phyloP scores from a whole-genome alignment of 2,797 vertebrate genomes.

The Sorex maritimensis region DNA sequence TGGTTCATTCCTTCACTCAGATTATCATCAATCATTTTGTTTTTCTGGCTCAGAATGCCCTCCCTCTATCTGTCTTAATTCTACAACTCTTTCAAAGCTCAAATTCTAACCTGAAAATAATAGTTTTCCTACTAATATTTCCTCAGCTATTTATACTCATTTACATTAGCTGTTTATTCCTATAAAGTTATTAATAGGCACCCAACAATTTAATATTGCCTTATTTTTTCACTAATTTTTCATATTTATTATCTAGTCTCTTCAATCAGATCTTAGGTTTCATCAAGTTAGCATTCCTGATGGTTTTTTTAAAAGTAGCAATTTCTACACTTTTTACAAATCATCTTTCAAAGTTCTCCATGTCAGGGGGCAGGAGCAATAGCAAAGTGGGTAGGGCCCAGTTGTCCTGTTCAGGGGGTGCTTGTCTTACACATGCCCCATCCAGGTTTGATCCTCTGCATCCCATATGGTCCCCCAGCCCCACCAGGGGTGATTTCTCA shows the following conservation, averaged over 20 bases:
- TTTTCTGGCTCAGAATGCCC: slow-evolving; percentile 43
- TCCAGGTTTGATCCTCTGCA: too few relatives aligned
- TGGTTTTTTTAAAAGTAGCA: background rate
- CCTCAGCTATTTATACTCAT: slow-evolving; percentile 27
- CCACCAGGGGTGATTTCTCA: too few relatives aligned
- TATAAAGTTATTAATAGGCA: slow-evolving; percentile 17
- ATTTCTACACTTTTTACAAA: slow-evolving; percentile 34
- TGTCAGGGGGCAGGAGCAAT: background rate
- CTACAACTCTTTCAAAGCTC: slow-evolving; percentile 45
- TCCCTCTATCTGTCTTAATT: slow-evolving; percentile 66
- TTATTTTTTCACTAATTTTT: slow-evolving; percentile 54
- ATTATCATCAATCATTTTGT: slow-evolving; percentile 68
- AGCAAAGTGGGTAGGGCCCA: too few relatives aligned
- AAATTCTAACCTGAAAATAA: slow-evolving; percentile 58
- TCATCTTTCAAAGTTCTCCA: slow-evolving; percentile 30
- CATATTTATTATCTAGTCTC: slow-evolving; percentile 48
- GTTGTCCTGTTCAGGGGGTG: too few relatives aligned
- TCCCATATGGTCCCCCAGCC: too few relatives aligned
- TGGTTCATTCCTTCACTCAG: slow-evolving; percentile 48
- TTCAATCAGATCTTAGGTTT: slow-evolving; percentile 34
- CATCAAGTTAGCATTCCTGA: slow-evolving; percentile 29
- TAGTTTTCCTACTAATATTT: slow-evolving; percentile 29
- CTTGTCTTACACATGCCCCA: too few relatives aligned
- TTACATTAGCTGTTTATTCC: slow-evolving; percentile 52
- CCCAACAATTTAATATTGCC: slow-evolving; percentile 45